phyloP scores from a whole-genome alignment of 2,797 vertebrate genomes.

The Poeciliopsis paucimaculata region DNA sequence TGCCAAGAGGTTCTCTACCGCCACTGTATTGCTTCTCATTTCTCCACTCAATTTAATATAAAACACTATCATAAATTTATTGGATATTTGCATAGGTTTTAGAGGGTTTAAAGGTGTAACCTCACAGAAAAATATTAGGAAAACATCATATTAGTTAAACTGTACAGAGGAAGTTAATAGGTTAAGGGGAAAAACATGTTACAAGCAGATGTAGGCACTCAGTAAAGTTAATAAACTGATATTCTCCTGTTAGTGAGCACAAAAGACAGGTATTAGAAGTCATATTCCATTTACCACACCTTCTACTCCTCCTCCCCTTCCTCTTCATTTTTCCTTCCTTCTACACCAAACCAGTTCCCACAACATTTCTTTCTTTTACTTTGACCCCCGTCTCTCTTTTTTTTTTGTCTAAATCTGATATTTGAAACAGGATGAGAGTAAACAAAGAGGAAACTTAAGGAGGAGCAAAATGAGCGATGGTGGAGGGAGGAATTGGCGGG shows the following conservation, averaged over 20 bases:
- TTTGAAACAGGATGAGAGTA: conserved; percentile 21
- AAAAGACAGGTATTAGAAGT: conserved; percentile 20
- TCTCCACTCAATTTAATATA: background rate
- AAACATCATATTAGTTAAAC: background rate
- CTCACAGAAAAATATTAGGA: background rate
- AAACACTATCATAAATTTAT: background rate
- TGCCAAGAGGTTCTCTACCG: background rate
- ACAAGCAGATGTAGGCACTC: background rate
- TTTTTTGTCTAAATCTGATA: conserved; percentile 12
- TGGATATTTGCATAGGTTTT: background rate
- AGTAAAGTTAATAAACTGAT: conserved; percentile 14
- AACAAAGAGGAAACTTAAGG: conserved; percentile 21
- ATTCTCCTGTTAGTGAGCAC: conserved; percentile 23
- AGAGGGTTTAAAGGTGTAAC: background rate
- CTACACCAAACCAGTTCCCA: background rate
- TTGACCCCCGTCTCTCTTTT: background rate
- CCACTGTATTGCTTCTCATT: background rate
- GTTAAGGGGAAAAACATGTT: conserved; percentile 7
- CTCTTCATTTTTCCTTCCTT: background rate
- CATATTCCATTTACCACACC: background rate
- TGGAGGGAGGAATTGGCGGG: conserved; percentile 32
- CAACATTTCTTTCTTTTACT: background rate
- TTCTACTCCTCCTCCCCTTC: background rate
- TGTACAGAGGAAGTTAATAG: background rate
- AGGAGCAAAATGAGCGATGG: conserved; percentile 9